Percentiles rank a stretch among this genome's conserved stretches.
These are phyloP conservation scores for Caenorhabditis remanei DNA, from an alignment of 1,140 invertebrate species.

Conservation along the genomic window DNA sequence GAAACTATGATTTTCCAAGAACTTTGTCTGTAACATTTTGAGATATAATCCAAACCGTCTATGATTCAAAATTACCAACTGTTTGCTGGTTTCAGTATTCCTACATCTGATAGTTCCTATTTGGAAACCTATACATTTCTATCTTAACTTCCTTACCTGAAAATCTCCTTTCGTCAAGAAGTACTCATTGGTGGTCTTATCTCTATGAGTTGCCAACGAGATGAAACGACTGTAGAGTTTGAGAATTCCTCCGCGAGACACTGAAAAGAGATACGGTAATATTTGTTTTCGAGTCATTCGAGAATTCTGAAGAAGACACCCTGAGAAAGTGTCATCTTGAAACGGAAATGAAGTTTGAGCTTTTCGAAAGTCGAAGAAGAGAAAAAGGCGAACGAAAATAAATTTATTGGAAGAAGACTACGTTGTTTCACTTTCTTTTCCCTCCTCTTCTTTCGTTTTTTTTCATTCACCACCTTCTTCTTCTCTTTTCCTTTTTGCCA, in stretches of 20 bases:
- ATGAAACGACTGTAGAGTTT: constrained; percentile 73
- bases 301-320: constrained; percentile 10
- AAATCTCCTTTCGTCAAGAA: constrained; percentile 65
- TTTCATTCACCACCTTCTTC: constrained; percentile 52
- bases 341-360: constrained; percentile 37
- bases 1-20: too few species aligned
- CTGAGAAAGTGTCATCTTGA: background rate
- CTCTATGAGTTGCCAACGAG: constrained; percentile 72
- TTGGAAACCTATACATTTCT: too few species aligned
- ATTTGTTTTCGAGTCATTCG: background rate
- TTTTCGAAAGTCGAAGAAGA: background rate
- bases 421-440: constrained; percentile 21
- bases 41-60: too few species aligned
- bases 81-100: too few species aligned
- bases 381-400: constrained; percentile 17
- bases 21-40: too few species aligned
- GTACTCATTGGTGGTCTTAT: constrained; percentile 70
- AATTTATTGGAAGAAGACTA: constrained; percentile 56
- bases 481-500: constrained; percentile 13
- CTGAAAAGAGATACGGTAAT: constrained; percentile 63
- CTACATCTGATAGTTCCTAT: too few species aligned
- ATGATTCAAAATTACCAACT: too few species aligned
- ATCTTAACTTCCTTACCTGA: background rate
- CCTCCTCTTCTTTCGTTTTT: constrained; percentile 1
- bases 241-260: constrained; percentile 72